Evolutionary conservation across 1,140 invertebrate genomes (phyloP), one percentile per base, ranked within the genome.

Genomic region (Aphelinus atriplicis): DNA sequence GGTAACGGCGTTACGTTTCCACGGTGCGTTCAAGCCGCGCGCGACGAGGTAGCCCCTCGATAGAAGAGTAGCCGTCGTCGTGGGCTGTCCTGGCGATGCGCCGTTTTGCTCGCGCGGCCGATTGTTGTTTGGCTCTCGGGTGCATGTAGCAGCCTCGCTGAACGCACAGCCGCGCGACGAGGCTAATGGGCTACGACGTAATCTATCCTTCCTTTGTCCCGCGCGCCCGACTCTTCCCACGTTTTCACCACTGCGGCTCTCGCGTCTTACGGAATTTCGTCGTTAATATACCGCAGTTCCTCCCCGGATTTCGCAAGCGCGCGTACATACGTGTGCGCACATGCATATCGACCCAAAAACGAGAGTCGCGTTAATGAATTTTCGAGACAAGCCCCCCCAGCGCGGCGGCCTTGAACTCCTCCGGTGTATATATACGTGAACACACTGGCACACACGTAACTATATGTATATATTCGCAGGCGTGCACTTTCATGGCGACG

Each of bases 191-290:
- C 67, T 7, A 5, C 73, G 73, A 77, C 71, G 73, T 72, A 71
- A 73, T 69, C 61, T 78, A 78, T 74, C 73, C 69, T 78, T 75
- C 67, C 72, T 71, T 74, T 66, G 65, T 77, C 58, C 7, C 45
- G 10, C 68, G n/a, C 51, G n/a, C 67, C 26, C 1, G 6, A 63
- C 43, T 70, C 78, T 80, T 81, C 80, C 80, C 79, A 81, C 80
- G 79, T 81, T 81, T 81, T 79, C 80, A 75, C 26, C 26, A 26
- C 78, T 71, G 58, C 73, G 58, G 64, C 71, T 60, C 26, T 26
- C 63, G 69, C 43, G 61, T 56, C 68, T 80, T 75, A 78, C 73
- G 45, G 61, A 63, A 63, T 63, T 63, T 63, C 61, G 6, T 46
- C 45, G 61, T 42, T 63, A 6, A 26, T 26, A 26, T 26, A 26